These are phyloP conservation scores for Chiroxiphia lanceolata DNA, from an alignment of 2,797 vertebrate genomes.

Conservation along the genomic window DNA sequence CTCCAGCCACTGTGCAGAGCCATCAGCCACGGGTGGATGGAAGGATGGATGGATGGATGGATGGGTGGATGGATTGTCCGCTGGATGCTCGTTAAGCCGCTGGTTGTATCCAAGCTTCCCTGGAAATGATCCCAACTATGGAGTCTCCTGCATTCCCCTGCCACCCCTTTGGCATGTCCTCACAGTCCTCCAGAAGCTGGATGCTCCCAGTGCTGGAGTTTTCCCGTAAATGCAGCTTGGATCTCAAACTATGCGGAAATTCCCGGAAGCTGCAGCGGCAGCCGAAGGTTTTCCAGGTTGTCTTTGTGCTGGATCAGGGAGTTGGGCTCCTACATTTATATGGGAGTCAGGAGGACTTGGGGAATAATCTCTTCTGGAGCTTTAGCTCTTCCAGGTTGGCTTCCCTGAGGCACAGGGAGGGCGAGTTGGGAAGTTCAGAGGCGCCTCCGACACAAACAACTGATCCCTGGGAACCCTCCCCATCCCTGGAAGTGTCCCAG, in stretches of 20 bases:
- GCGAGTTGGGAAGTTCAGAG: not conserved
- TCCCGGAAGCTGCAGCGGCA: not conserved
- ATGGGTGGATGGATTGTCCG: no score
- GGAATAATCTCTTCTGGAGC: not conserved
- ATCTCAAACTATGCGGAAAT: not conserved
- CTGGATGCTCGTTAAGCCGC: not conserved
- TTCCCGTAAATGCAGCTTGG: conserved; percentile 12
- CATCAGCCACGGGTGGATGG: fast-evolving
- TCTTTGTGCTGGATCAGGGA: not conserved
- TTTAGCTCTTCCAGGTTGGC: not conserved
- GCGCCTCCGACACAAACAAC: not conserved
- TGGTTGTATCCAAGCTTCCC: not conserved
- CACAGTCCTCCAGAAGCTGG: not conserved
- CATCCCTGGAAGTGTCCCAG: not conserved
- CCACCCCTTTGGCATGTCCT: not conserved
- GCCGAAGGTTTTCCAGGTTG: not conserved
- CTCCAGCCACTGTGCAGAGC: not conserved
- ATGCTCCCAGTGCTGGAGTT: not conserved
- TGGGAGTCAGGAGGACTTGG: not conserved
- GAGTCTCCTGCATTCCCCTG: not conserved
- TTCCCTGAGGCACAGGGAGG: not conserved
- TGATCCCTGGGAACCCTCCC: not conserved
- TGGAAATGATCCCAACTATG: not conserved
- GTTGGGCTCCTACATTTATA: not conserved
- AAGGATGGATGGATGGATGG: not conserved